A percentile compares a stretch with the other conserved stretches of the same genome.
phyloP scores from a whole-genome alignment of 2,797 vertebrate genomes.

The Molossus molossus region DNA sequence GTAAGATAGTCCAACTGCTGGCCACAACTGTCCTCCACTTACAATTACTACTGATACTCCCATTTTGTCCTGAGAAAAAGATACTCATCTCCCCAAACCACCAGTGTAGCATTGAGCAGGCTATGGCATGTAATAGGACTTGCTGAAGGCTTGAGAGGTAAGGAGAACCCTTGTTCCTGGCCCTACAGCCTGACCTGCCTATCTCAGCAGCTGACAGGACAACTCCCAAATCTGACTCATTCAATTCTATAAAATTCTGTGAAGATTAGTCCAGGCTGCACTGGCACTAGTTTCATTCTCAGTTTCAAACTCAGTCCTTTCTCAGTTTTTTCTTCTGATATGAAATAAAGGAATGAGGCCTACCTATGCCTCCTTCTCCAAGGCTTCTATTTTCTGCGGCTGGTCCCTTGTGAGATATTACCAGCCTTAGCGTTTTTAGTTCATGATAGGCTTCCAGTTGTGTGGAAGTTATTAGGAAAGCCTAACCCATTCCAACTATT shows the following conservation, averaged over 20 bases:
- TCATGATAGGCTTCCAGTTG: conserved; percentile 8
- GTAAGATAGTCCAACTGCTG: background rate
- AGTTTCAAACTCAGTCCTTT: background rate
- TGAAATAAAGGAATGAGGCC: background rate
- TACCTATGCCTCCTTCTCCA: background rate
- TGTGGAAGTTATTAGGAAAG: conserved; percentile 19
- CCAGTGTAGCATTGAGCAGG: background rate
- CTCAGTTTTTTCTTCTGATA: background rate
- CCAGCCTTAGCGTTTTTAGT: background rate
- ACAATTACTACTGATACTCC: background rate
- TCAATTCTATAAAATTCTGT: background rate
- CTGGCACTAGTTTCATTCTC: background rate
- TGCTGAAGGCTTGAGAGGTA: background rate
- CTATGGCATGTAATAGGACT: background rate
- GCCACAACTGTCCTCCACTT: background rate
- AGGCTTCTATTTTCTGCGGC: conserved; percentile 35
- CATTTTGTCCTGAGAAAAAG: background rate
- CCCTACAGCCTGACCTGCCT: background rate
- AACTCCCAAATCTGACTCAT: background rate
- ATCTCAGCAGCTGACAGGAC: background rate
- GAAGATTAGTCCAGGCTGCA: background rate
- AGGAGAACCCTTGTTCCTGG: background rate
- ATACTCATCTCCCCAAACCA: background rate
- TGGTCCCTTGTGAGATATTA: conserved; percentile 52
- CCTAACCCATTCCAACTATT: conserved; percentile 31